Evolutionary conservation across 1,140 invertebrate genomes (phyloP), one percentile per base, ranked within the genome.

Genomic region (Nylanderia fulva): DNA sequence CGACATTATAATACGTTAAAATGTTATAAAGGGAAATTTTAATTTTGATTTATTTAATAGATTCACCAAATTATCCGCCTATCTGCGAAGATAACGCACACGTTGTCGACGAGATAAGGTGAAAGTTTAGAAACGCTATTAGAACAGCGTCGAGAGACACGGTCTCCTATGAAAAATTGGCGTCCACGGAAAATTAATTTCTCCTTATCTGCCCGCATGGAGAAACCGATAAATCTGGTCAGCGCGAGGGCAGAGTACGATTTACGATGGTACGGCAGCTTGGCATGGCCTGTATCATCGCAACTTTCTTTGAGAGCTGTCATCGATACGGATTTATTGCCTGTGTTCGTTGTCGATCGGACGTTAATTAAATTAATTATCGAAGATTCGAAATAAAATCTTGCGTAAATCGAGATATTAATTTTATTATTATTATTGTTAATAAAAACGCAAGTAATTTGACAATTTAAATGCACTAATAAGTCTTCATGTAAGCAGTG

Each of bases 181-280:
- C 60, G 76, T 86, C 83, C 83, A 85, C 71, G 69, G 86, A 60
- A 89, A 89, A 89, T 89, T 89, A 89, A 89, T 89, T 89, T 88
- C 86, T 88, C 21, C 86, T 89, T 89, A 89, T 89, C 83, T 72
- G 75, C 11, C 60, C 69, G 61, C 60, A 42, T 75, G 69, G 42
- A 88, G 18, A 75, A 69, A 83, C 71, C 87, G 86, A 88, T 88
- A 88, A 88, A 88, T 88, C 75, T 76, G 86, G 83, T 88, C 87
- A 89, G 64, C 69, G 60, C 33, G n/a, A 24, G 15, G 36, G 29
- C 63, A 39, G 77, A 87, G 77, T 66, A 74, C 60, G 54, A 89
- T 89, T 89, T 89, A 89, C 76, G 87, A 82, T 66, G 83, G 56
- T 13, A 8, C 39, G 48, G 63, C 56, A 71, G 63, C 75, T 76